Conservation (phyloP, 1,140 invertebrate genomes). For the Neoseiulus cucumeris region DNA sequence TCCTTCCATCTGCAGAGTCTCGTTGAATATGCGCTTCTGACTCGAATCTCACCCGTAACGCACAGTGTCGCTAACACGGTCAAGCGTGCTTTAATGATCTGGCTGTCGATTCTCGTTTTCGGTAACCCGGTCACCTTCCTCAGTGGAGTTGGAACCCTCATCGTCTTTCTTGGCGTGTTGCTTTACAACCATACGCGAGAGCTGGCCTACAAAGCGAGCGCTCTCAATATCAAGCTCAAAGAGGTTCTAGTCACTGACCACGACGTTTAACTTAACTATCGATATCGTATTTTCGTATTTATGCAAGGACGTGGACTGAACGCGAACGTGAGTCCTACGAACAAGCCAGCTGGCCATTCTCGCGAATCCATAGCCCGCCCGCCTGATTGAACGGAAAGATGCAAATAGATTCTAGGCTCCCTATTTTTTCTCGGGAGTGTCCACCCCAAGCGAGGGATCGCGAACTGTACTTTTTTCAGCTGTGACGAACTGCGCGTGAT, state of each 20-base stretch:
- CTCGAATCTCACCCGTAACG: conserved; percentile 63
- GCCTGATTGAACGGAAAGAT: too few species aligned
- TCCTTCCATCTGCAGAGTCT: conserved; percentile 74
- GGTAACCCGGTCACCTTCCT: conserved; percentile 54
- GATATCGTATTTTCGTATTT: too few species aligned
- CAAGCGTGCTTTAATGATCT: conserved; percentile 60
- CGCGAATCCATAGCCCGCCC: too few species aligned
- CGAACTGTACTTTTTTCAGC: too few species aligned
- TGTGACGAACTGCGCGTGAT: too few species aligned
- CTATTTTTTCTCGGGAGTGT: too few species aligned
- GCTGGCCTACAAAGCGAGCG: background rate
- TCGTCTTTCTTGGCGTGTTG: conserved; percentile 53
- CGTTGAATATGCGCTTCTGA: conserved; percentile 62
- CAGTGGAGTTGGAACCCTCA: conserved; percentile 48
- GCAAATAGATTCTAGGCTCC: too few species aligned
- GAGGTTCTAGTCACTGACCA: conserved; percentile 5
- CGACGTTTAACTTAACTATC: background rate
- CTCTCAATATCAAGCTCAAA: background rate
- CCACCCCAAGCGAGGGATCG: too few species aligned
- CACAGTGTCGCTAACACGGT: conserved; percentile 64
- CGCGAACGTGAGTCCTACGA: too few species aligned
- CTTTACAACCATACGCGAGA: conserved; percentile 46
- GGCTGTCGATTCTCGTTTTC: conserved; percentile 58
- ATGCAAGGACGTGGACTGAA: too few species aligned
- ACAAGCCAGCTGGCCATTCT: too few species aligned